phyloP scores from a whole-genome alignment of 2,113 vertebrate genomes.

The Petromus typicus region DNA sequence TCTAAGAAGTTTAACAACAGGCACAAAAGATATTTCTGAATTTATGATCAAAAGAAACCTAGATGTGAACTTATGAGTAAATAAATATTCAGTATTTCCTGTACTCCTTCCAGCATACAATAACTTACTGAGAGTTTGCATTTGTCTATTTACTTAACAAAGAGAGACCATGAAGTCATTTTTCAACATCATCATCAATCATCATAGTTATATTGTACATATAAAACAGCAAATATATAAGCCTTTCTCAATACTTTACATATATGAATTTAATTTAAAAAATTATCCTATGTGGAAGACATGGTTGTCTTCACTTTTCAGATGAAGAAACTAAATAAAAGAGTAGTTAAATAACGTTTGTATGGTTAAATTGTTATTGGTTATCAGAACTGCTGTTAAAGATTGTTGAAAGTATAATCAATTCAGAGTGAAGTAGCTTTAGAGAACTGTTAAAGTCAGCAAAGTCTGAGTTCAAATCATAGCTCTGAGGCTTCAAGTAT shows the following conservation, averaged over 20 bases:
- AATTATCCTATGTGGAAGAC: neutral
- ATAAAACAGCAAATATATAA: neutral
- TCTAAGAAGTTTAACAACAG: neutral
- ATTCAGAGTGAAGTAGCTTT: neutral
- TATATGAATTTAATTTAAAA: slow-evolving; percentile 10
- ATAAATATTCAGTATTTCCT: no score
- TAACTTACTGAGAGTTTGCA: neutral
- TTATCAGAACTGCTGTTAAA: neutral
- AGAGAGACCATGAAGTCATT: neutral
- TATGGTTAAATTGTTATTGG: neutral
- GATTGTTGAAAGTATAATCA: slow-evolving; percentile 45
- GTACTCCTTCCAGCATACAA: neutral
- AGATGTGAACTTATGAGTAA: neutral
- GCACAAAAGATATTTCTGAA: neutral
- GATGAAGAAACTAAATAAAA: slow-evolving; percentile 24
- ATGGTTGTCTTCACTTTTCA: neutral
- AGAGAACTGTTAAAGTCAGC: neutral
- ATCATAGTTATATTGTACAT: neutral
- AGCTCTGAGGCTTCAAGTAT: neutral
- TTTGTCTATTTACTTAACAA: neutral
- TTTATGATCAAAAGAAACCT: neutral
- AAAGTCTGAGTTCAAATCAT: slow-evolving; percentile 19
- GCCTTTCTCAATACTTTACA: neutral
- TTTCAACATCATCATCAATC: neutral
- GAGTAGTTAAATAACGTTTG: neutral